These are phyloP conservation scores for Scaptomyza hsui DNA, from an alignment of 1,140 invertebrate species.

Conservation along the genomic window DNA sequence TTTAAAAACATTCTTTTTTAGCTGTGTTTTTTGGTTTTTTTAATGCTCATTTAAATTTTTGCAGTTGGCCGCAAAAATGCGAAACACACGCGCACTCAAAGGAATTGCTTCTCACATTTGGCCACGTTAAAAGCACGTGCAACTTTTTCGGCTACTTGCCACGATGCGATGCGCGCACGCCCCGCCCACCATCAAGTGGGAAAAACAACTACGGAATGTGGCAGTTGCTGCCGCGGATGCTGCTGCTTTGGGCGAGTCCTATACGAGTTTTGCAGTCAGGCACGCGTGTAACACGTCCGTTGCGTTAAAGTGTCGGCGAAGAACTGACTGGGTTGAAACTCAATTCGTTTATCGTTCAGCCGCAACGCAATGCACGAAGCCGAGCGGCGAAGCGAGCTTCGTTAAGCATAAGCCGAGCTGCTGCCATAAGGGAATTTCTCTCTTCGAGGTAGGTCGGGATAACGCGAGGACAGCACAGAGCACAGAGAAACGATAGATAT, in stretches of 20 bases:
- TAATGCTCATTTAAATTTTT: constrained; percentile 48
- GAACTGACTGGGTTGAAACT: constrained; percentile 42
- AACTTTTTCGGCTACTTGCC: constrained; percentile 39
- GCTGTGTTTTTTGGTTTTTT: constrained; percentile 3
- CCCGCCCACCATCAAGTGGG: constrained; percentile 11
- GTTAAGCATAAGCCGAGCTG: constrained; percentile 11
- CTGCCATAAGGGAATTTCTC: constrained; percentile 31
- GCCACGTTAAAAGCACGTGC: constrained; percentile 46
- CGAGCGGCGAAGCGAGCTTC: neutral
- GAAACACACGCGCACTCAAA: constrained; percentile 50
- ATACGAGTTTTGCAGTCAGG: neutral
- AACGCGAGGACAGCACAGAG: neutral
- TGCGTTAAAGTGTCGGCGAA: constrained; percentile 35
- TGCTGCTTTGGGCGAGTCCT: neutral
- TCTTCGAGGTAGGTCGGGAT: constrained; percentile 21
- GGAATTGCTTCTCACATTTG: constrained; percentile 41
- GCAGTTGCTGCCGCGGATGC: neutral
- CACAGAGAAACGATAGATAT: neutral
- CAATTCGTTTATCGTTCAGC: constrained; percentile 1
- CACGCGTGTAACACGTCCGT: constrained; percentile 48
- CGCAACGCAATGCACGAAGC: neutral
- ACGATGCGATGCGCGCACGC: constrained; percentile 32
- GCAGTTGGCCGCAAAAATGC: constrained; percentile 23
- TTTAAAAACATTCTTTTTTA: constrained; percentile 11
- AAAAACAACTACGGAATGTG: constrained; percentile 10